Base-by-base conservation (phyloP, 2,888 invertebrate species). In the Lasioglossum villosulum region DNA sequence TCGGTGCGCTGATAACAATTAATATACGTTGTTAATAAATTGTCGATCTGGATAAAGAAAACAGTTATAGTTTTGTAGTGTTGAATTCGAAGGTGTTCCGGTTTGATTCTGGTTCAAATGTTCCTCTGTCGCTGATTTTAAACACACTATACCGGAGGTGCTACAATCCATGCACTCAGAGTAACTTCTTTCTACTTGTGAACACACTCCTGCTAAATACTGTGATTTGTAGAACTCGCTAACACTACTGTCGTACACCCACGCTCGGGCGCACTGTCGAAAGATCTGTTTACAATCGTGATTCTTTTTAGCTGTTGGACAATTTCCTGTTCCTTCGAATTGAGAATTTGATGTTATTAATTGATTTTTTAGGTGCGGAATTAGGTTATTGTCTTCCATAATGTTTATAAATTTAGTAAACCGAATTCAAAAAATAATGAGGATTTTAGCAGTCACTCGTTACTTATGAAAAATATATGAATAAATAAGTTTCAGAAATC, bases 111-210 rank as follows among this genome's bases (percentile, higher is more conserved):
- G 0, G 34, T 2, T 66, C n/a, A 39, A 39, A 70, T 39, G 14
- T 30, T 59, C 82, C 80, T 87, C 82, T 82, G 82, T 59, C 75
- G 16, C 72, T 56, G 85, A 76, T 82, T 88, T 84, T 63, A 56
- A 56, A 86, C 73, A 75, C 68, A 76, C 82, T 78, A 59, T 77
- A 82, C 75, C 76, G 75, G 75, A 77, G 86, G 86, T 84, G 84
- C 85, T 89, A 88, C 86, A 74, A 86, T 83, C 80, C 90, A 90
- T 90, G 90, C 90, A 90, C 79, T 86, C 87, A 75, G 77, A 70
- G 63, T 86, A 72, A 66, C 84, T 83, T 63, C 75, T 59, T 34
- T 79, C 83, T 88, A 84, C 86, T 80, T 84, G 89, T 75, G 71
- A 81, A 73, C 75, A 76, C 74, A 78, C 77, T 73, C 66, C 66